Conservation (phyloP, 2,888 invertebrate genomes). For the Chironomus riparius region DNA sequence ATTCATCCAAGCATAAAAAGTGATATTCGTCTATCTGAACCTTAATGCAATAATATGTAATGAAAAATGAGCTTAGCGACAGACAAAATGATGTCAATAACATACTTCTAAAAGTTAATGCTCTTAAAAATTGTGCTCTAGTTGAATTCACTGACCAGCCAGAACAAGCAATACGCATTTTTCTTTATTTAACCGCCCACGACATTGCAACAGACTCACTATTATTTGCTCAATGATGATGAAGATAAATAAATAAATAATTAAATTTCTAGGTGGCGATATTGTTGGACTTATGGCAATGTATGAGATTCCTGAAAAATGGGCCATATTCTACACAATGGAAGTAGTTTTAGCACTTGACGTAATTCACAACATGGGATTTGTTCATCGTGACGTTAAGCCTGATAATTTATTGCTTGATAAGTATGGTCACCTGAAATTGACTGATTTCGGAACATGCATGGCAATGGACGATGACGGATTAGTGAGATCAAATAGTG, state of each 20-base stretch:
- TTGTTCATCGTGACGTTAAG: constrained; percentile 92
- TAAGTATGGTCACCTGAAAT: constrained; percentile 87
- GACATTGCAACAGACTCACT: too few species aligned
- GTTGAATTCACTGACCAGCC: too few species aligned
- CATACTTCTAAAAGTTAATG: too few species aligned
- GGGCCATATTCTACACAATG: constrained; percentile 97
- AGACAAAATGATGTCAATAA: too few species aligned
- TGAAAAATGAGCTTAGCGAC: too few species aligned
- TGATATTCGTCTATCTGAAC: too few species aligned
- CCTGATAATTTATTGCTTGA: constrained; percentile 98
- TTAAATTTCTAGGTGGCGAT: constrained; percentile 60
- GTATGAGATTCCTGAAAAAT: constrained; percentile 97
- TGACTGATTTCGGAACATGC: constrained; percentile 99
- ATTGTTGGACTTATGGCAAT: constrained; percentile 97
- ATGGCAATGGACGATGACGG: constrained; percentile 98
- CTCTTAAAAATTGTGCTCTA: too few species aligned
- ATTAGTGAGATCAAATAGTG: constrained; percentile 90
- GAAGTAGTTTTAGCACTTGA: constrained; percentile 96
- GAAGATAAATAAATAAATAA: background rate
- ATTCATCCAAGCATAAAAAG: too few species aligned
- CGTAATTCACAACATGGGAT: constrained; percentile 97
- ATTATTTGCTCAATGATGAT: background rate
- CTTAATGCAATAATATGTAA: too few species aligned
- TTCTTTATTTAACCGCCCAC: too few species aligned
- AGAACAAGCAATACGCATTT: too few species aligned